A percentile compares a stretch with the other conserved stretches of the same genome.
phyloP scores from a whole-genome alignment of 53 echinoderm and acorn worm species.

The Holothuria scabra region DNA sequence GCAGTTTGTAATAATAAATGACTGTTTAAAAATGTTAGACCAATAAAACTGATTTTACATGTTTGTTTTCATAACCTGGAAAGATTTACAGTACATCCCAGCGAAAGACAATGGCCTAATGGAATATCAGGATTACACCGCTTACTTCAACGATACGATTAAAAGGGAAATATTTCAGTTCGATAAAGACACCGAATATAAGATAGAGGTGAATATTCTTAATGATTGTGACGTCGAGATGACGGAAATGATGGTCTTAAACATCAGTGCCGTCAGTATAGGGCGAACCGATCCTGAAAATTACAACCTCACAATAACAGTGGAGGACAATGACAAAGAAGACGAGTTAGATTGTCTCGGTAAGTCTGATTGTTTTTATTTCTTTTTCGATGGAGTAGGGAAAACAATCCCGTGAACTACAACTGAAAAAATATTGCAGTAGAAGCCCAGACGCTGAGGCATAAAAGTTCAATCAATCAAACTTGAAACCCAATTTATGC shows the following conservation, averaged over 20 bases:
- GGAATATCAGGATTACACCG: conserved; percentile 33
- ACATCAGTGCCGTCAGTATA: background rate
- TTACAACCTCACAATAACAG: background rate
- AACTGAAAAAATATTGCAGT: no score
- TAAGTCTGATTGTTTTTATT: background rate
- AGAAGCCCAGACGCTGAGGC: no score
- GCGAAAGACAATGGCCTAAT: conserved; percentile 3
- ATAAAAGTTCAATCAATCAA: no score
- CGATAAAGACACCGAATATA: background rate
- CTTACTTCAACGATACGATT: conserved; percentile 33
- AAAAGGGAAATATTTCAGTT: conserved; percentile 1
- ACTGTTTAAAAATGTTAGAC: no score
- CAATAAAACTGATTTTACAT: no score
- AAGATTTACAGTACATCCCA: conserved; percentile 22
- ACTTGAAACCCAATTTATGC: no score
- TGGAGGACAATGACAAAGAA: conserved; percentile 16
- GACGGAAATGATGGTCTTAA: conserved; percentile 1
- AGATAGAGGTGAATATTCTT: background rate
- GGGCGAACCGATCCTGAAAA: background rate
- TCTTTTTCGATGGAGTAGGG: background rate
- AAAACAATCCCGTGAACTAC: no score
- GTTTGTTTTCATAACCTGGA: no score
- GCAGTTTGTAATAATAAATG: no score
- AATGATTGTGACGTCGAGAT: conserved; percentile 39
- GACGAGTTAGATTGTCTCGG: background rate